Percentiles rank a stretch among this genome's conserved stretches.
Evolutionary conservation across 1,140 invertebrate species (phyloP).

Genomic region (Cherax quadricarinatus): DNA sequence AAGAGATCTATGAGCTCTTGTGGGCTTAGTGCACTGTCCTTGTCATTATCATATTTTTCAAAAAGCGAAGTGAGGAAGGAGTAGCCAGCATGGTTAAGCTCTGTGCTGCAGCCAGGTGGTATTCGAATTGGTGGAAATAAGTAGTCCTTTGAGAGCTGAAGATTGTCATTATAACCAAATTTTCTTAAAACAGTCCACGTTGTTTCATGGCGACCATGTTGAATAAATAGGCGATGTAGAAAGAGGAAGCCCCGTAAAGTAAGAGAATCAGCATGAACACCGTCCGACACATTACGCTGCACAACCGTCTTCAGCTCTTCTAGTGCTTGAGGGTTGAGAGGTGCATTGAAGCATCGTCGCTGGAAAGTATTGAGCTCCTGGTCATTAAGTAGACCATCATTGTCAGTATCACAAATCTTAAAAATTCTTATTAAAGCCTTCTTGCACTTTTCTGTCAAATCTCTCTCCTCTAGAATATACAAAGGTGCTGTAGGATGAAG

Average conservation of each 20-base stretch:
- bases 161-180: constrained; percentile 98
- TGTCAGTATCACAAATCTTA: constrained; percentile 97
- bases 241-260: constrained; percentile 96
- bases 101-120: constrained; percentile 90
- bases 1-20: constrained; percentile 94
- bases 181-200: constrained; percentile 99
- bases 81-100: constrained; percentile 94
- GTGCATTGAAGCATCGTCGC: constrained; percentile 96
- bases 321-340: constrained; percentile 95
- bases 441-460: constrained; percentile 96
- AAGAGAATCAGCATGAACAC: constrained; percentile 91
- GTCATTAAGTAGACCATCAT: constrained; percentile 97
- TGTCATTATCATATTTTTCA: constrained; percentile 94
- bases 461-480: constrained; percentile 96
- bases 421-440: constrained; percentile 96
- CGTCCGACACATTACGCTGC: constrained; percentile 93
- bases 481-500: constrained; percentile 97
- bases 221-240: constrained; percentile 97
- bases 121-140: constrained; percentile 82
- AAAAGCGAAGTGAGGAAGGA: constrained; percentile 94
- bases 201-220: constrained; percentile 98
- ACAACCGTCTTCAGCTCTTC: constrained; percentile 98
- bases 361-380: constrained; percentile 98
- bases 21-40: constrained; percentile 93
- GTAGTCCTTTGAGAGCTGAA: constrained; percentile 94